Evolutionary conservation across 1,140 invertebrate genomes (phyloP), one percentile per base, ranked within the genome.

Genomic region (Leptestheria dahalacensis): DNA sequence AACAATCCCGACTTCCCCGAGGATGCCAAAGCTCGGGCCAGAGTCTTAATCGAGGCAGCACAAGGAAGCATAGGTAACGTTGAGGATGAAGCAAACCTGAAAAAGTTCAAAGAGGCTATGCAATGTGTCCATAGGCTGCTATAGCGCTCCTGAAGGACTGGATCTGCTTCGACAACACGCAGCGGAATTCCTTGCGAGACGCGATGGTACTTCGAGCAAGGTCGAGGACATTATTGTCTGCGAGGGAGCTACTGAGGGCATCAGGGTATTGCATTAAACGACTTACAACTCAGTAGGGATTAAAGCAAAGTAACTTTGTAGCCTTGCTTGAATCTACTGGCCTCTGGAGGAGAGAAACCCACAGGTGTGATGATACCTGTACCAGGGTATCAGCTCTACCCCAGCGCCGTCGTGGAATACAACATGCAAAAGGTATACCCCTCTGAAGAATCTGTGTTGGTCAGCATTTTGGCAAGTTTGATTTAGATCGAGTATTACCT

Each of bases 371-470:
- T 98, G 87, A 86, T 97, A 64, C 95, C 96, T 0, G 97, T 97
- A 69, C 96, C 96, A 0, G 94, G 98, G 70, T 99, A 99, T 76
- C 96, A 96, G 15, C 74, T 99, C 0, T 99, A 99, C 73, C 94
- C 92, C 1, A 95, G 95, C 1, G 86, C 91, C 0, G 74, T 97
- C 23, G 85, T 88, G 20, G 92, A 96, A 73, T 93, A 88, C 69
- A 82, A 86, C 59, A 81, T 96, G 67, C 62, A 74, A n/a, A 85
- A 88, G 65, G 76, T 75, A 66, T 64, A 41, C 15, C 15, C 15
- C 6, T 41, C 6, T 15, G 33, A 41, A 41, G 6, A 6, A 41
- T 41, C 15, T 15, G 33, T 41, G 6, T 15, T 15, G 15, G 33
- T 6, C 6, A 41, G 15, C 6, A 41, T 41, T 41, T 64, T 59